Evolutionary conservation across 2,797 vertebrate genomes (phyloP), one percentile per base, ranked within the genome.

Genomic region (Pteronotus mesoamericanus): DNA sequence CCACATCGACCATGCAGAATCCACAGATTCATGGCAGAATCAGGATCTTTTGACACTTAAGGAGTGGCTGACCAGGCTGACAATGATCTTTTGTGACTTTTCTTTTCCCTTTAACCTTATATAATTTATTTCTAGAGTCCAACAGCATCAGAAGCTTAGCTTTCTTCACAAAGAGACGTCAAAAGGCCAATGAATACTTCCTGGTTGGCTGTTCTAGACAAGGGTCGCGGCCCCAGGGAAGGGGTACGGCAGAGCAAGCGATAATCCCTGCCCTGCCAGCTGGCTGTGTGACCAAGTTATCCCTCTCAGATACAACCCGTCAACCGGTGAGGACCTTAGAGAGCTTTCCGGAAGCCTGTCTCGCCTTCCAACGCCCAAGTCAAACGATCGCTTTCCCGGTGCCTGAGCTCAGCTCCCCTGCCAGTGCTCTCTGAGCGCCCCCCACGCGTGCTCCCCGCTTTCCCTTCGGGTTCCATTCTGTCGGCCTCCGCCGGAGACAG

Each of bases 151-250:
- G 55, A 19, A 32, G 93, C 42, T 88, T 72, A 9, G 46, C 37
- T 96, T 89, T 94, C 71, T 59, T 93, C 42, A 77, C 44, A 86
- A 21, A 85, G 79, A 86, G 66, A 72, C 53, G 46, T 44, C 53
- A 77, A 79, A 89, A 91, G 29, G 77, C 11, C 69, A 79, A 48
- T 0, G 29, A 85, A 3, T 79, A 69, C 61, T 72, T 83, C 55
- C 55, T 86, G 26, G 51, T 57, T 6, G 39, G 75, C 44, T 89
- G 15, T 55, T 90, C 37, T 46, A 64, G 37, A 89, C 3, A 75
- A 86, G 51, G 71, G 64, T 94, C n/a, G 75, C 51, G 78, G 18
- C 59, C 24, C 51, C 66, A 39, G 39, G 51, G 68, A 5, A 95
- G 90, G 34, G 87, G 48, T 9, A 71, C 84, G 24, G 29, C 10